Base-by-base conservation (phyloP, 2,888 invertebrate species). In the Eupeodes luniger region DNA sequence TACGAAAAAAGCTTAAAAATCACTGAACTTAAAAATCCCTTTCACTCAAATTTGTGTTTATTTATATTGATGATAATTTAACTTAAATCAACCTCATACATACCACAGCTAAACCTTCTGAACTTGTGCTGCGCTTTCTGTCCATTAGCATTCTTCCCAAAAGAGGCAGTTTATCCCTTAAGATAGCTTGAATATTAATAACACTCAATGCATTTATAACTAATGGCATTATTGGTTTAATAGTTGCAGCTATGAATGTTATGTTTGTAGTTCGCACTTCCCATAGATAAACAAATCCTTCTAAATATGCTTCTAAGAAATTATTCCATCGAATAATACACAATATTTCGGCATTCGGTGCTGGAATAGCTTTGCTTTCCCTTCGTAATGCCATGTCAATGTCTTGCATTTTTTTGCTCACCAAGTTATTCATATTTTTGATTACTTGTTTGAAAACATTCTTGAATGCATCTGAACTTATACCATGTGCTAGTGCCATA, bases 351-450 rank as follows among this genome's bases (percentile, higher is more conserved):
- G 92, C 91, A 74, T 92, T 92, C 2, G 93, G 93, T 0, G 90
- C 84, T 0, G 93, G 93, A 62, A 93, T 92, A 9, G 92, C 91
- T 81, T 92, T 92, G 40, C 92, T 92, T 55, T 93, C 92, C 5
- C 92, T 92, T 59, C 91, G 91, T 76, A 93, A 89, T 2, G 93
- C 93, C 89, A 91, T 85, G 40, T 93, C 93, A 57, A 93, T 93
- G 75, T 93, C 93, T 85, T 93, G 92, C 93, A 93, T 93, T 78
- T 93, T 93, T 66, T 92, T 92, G 88, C 93, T 92, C 5, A 93
- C 93, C 78, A 92, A 90, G 2, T 90, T 90, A 64, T 93, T 93
- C 93, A 93, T 92, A 64, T 92, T 92, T 51, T 91, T 91, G 4
- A 93, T 92, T 1, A 93, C 92, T 47, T 90, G 91, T 49, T 91